These are phyloP conservation scores for Eupleurogrammus muticus DNA, from an alignment of 2,797 vertebrate species.

Conservation along the genomic window DNA sequence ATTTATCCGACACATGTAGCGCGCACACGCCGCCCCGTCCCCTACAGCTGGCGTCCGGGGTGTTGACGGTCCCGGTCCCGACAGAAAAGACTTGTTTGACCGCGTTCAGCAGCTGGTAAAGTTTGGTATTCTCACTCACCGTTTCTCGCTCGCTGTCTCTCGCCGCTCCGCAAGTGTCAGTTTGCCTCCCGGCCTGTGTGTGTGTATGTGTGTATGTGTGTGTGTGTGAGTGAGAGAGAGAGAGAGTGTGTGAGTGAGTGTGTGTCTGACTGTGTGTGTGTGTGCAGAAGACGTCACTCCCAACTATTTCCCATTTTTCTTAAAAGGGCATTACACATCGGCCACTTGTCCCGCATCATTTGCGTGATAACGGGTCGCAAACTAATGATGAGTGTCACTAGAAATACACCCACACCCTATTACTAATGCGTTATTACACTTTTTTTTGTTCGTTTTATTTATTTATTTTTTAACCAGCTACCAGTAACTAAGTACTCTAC, in stretches of 20 bases:
- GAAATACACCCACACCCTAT: not conserved
- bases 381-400: not conserved
- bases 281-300: slow-evolving; percentile 81
- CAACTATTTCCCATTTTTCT: slow-evolving; percentile 72
- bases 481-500: too few relatives aligned
- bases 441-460: not conserved
- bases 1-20: slow-evolving; percentile 14
- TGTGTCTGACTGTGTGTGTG: not conserved
- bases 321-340: slow-evolving; percentile 78
- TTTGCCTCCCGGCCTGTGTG: slow-evolving; percentile 63
- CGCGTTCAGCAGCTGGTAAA: slow-evolving; percentile 58
- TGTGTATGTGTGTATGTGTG: too few relatives aligned
- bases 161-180: slow-evolving; percentile 82
- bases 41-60: not conserved
- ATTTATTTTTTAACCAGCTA: too few relatives aligned
- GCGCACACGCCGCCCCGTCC: not conserved
- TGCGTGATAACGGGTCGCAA: slow-evolving; percentile 43
- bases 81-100: slow-evolving; percentile 34
- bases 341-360: slow-evolving; percentile 37
- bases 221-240: too few relatives aligned
- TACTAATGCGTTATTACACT: not conserved
- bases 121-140: slow-evolving; percentile 79
- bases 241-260: too few relatives aligned
- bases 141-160: slow-evolving; percentile 82
- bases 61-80: not conserved